Conservation (phyloP, 1,140 invertebrate genomes). For the Luehdorfia chinensis region DNA sequence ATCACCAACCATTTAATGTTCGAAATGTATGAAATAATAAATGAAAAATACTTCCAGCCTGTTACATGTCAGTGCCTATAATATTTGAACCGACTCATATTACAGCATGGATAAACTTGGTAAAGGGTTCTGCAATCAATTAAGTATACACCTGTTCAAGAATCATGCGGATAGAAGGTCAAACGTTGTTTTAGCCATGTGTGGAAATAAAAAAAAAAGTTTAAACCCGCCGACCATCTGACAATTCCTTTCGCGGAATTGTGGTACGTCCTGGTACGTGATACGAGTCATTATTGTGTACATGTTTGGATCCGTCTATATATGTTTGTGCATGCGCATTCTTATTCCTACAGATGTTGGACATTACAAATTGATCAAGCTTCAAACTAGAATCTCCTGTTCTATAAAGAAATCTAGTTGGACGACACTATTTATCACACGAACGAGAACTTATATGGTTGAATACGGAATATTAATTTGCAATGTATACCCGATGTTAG, state of each 20-base stretch:
- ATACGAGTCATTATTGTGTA: background rate
- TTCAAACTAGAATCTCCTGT: conserved; percentile 14
- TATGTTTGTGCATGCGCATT: background rate
- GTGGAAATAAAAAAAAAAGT: conserved; percentile 8
- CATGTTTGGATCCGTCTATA: background rate
- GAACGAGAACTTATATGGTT: conserved; percentile 9
- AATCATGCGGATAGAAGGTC: conserved; percentile 16
- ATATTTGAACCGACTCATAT: conserved; percentile 2
- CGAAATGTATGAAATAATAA: too few relatives aligned
- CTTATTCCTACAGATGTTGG: conserved; percentile 13
- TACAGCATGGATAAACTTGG: conserved; percentile 18
- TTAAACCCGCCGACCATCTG: conserved; percentile 2
- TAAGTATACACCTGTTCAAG: conserved; percentile 20
- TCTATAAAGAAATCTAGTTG: conserved; percentile 16
- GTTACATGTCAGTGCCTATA: background rate
- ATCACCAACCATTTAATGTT: too few relatives aligned
- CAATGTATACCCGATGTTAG: background rate
- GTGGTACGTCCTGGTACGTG: background rate
- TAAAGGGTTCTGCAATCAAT: conserved; percentile 20
- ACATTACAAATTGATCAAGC: conserved; percentile 17
- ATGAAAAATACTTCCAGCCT: too few relatives aligned
- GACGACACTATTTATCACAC: conserved; percentile 10
- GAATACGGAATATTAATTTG: conserved; percentile 7
- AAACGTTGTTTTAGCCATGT: background rate
- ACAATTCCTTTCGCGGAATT: background rate